Evolutionary conservation across 2,113 vertebrate genomes (phyloP).

Genomic region (Deroptyus accipitrinus): DNA sequence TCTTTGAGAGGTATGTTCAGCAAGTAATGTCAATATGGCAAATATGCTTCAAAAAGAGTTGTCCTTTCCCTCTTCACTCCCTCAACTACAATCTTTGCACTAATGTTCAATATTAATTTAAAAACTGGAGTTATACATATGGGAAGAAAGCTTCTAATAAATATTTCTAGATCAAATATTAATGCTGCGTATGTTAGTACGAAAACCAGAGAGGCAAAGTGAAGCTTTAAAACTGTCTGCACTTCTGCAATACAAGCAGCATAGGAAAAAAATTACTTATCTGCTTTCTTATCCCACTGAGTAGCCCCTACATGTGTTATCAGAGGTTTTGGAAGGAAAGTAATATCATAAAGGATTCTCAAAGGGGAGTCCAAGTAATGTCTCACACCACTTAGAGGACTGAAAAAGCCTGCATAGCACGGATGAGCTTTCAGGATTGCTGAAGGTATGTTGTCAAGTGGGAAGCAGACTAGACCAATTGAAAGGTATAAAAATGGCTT

Average conservation of each 20-base stretch:
- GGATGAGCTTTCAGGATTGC: background rate
- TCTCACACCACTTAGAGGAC: background rate
- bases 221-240: background rate
- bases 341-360: background rate
- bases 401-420: background rate
- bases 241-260: background rate
- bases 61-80: background rate
- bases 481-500: background rate
- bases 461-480: background rate
- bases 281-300: background rate
- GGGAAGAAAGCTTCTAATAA: background rate
- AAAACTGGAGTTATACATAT: background rate
- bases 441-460: background rate
- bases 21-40: background rate
- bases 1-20: background rate
- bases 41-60: background rate
- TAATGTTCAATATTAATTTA: background rate
- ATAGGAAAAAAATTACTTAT: background rate
- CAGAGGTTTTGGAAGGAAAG: background rate
- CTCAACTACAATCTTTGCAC: background rate
- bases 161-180: conserved; percentile 18
- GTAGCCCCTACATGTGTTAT: background rate
- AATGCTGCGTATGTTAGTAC: background rate
- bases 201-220: background rate
- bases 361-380: background rate